Base-by-base conservation (phyloP, 1,140 invertebrate species). In the Eumeta japonica region DNA sequence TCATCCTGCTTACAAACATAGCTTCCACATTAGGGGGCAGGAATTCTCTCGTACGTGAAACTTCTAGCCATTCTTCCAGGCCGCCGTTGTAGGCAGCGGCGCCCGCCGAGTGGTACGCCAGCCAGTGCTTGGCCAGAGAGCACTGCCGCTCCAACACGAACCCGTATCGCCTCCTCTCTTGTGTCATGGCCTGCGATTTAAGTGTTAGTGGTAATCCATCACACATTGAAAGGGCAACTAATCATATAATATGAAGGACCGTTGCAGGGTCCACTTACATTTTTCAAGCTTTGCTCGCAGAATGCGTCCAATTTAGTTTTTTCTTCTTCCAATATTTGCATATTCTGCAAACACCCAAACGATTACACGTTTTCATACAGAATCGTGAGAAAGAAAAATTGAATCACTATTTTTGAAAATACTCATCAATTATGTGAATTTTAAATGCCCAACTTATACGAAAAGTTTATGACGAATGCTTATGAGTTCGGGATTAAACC, bases 121-220 rank as follows among this genome's bases (percentile, higher is more conserved):
- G 80, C 79, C 91, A 92, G 68, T 95, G 90, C 65, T 92, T 92
- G n/a, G 90, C 89, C 29, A 95, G 78, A 1, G 90, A 91, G 57
- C 89, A 92, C 53, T 95, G 89, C 47, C 92, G 80, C 65, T 95
- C 92, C 48, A 97, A 76, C 11, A 96, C 88, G 64, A 95, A 96
- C 30, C 93, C 92, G 66, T 95, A 95, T 49, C 92, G 83, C 40
- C 92, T 81, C 43, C 93, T 81, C 68, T 97, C 92, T 73, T 97
- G 92, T 24, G 91, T 90, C 83, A 95, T 88, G 24, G 92, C 92
- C 92, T 96, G 63, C 17, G 62, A 31, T 3, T 19, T 2, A 37
- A 12, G 1, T 24, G 5, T 24, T 5, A 12, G 12, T 12, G 5
- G 11, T 7, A 15, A 31, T 31, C 5, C n/a, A n/a, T n/a, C n/a